Evolutionary conservation across 1,140 invertebrate genomes (phyloP).

Genomic region (Drosophila dunni): DNA sequence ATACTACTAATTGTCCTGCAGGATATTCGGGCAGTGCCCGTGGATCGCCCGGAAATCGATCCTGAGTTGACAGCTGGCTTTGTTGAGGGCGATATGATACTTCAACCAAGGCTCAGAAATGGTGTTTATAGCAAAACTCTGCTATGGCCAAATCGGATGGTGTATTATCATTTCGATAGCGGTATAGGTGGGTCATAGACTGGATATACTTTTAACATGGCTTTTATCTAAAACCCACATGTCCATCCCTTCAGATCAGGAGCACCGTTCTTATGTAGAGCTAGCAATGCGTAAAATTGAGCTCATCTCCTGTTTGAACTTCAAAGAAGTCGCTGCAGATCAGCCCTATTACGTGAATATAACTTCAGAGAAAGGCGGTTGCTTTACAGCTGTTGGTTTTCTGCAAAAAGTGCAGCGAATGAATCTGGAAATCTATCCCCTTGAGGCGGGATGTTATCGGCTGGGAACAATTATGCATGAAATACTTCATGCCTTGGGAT

Average conservation of each 20-base stretch:
- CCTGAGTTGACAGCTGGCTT: constrained; percentile 67
- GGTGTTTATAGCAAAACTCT: constrained; percentile 86
- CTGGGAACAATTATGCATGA: constrained; percentile 88
- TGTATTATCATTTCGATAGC: constrained; percentile 87
- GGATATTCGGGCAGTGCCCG: constrained; percentile 30
- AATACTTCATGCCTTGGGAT: constrained; percentile 88
- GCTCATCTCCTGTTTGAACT: constrained; percentile 53
- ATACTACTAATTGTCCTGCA: neutral
- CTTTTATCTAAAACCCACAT: neutral
- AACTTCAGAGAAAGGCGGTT: constrained; percentile 85
- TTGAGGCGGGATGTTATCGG: constrained; percentile 77
- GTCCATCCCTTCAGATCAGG: constrained; percentile 41
- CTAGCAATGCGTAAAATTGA: constrained; percentile 54
- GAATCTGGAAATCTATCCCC: constrained; percentile 85
- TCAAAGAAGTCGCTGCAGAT: constrained; percentile 51
- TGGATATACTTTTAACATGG: too few species aligned
- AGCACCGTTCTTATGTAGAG: constrained; percentile 60
- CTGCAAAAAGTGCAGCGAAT: constrained; percentile 85
- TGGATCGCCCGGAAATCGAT: constrained; percentile 47
- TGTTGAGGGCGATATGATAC: constrained; percentile 68
- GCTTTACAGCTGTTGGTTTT: constrained; percentile 86
- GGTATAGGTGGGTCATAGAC: constrained; percentile 50
- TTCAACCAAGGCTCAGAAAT: constrained; percentile 78
- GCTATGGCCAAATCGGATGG: constrained; percentile 87
- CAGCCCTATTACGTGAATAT: constrained; percentile 80